Evolutionary conservation across 2,888 invertebrate genomes (phyloP), one percentile per base, ranked within the genome.

Genomic region (Cistogaster globosa): DNA sequence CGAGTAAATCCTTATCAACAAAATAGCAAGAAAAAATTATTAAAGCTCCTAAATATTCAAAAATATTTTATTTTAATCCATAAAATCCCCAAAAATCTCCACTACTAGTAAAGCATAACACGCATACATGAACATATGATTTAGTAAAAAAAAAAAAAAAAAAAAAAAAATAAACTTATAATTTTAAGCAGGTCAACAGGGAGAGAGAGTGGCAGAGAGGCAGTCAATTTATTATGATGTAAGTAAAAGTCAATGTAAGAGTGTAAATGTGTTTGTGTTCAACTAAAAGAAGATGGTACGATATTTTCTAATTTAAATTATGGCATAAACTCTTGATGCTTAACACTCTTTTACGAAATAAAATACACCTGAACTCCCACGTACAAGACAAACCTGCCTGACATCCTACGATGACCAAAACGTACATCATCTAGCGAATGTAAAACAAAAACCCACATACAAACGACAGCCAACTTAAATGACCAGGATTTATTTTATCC

Each of bases 251-350:
- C 76, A 65, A 42, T 51, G 51, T 22, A 14, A 48, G 3, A 48
- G 8, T 53, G 53, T 58, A 55, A 11, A 20, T 22, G 48, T 36
- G 53, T 69, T 42, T 58, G 18, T 45, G 26, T 71, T 7, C 16
- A 69, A 42, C 51, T 63, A 53, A 60, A 72, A 72, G 57, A 72
- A 80, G 77, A 48, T 51, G 53, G 76, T 22, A 57, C 67, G 14
- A 20, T 62, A 51, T 76, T 84, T 81, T 81, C 81, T 84, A 84
- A 84, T 84, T 84, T 84, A 81, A 78, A 84, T 81, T 84, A 81
- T 81, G 81, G 68, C 84, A 74, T 69, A 74, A 81, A 75, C 75
- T 84, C 55, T 75, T 75, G 65, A 84, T 75, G 58, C 65, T 74
- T 36, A 79, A 75, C 55, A 76, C 45, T 20, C 38, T 32, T 51